phyloP scores from a whole-genome alignment of 2,888 invertebrate species.

The Carcina quercana region DNA sequence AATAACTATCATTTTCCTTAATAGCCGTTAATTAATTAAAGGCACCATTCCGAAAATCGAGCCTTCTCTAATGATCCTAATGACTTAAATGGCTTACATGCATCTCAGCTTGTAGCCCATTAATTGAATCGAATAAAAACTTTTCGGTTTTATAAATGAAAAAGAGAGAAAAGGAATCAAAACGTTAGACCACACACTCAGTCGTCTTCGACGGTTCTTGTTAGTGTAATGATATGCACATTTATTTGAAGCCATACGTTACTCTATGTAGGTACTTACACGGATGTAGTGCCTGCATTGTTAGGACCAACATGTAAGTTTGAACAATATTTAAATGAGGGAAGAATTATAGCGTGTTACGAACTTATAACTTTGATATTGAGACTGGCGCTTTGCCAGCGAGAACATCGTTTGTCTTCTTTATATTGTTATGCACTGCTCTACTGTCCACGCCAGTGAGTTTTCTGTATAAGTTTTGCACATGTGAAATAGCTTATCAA shows the following conservation, averaged over 20 bases:
- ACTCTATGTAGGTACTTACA: too few species aligned
- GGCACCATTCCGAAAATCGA: slow-evolving; percentile 45
- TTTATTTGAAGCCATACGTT: slow-evolving; percentile 44
- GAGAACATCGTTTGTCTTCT: slow-evolving; percentile 5
- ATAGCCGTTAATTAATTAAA: slow-evolving; percentile 62
- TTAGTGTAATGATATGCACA: slow-evolving; percentile 69
- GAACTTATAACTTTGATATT: slow-evolving; percentile 3
- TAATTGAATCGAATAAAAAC: slow-evolving; percentile 53
- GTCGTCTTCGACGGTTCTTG: slow-evolving; percentile 41
- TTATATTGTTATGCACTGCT: slow-evolving; percentile 5
- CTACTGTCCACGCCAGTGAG: neutral
- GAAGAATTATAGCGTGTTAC: slow-evolving; percentile 5
- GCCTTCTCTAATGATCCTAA: slow-evolving; percentile 52
- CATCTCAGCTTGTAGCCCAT: slow-evolving; percentile 43
- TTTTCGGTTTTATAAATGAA: slow-evolving; percentile 33
- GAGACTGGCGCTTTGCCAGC: slow-evolving; percentile 6
- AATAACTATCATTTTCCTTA: slow-evolving; percentile 52
- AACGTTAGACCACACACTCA: slow-evolving; percentile 61
- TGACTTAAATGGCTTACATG: slow-evolving; percentile 54
- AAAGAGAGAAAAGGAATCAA: slow-evolving; percentile 40
- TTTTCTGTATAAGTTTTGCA: too few species aligned
- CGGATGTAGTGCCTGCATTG: too few species aligned
- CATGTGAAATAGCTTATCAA: too few species aligned
- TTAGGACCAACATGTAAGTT: slow-evolving; percentile 2
- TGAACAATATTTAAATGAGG: slow-evolving; percentile 7